These are phyloP conservation scores for Dicentrarchus labrax DNA, from an alignment of 2,113 vertebrate genomes.

Conservation along the genomic window DNA sequence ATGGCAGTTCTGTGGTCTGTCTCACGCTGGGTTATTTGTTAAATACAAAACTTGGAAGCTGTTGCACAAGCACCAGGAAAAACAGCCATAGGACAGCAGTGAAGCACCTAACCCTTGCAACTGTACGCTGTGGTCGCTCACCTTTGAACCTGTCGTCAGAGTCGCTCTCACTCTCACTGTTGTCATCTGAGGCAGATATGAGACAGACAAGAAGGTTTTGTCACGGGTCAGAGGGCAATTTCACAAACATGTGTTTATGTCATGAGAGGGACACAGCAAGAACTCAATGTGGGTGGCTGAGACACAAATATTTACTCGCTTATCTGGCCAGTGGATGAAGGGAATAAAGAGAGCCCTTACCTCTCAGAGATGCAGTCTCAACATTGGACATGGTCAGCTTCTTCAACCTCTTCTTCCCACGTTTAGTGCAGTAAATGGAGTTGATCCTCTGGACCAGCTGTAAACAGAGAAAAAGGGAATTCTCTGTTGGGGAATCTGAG, in stretches of 20 bases:
- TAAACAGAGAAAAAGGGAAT: slow-evolving; percentile 57
- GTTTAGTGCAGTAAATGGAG: slow-evolving; percentile 97
- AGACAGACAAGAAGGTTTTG: slow-evolving; percentile 63
- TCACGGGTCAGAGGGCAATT: slow-evolving; percentile 59
- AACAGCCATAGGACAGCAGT: neutral
- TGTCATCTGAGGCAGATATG: slow-evolving; percentile 92
- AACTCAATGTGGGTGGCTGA: slow-evolving; percentile 53
- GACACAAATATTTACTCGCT: slow-evolving; percentile 66
- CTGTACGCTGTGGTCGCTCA: slow-evolving; percentile 79
- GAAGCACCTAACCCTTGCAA: neutral
- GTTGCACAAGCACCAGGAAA: slow-evolving; percentile 25
- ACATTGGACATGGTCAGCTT: slow-evolving; percentile 95
- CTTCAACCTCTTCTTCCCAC: slow-evolving; percentile 98
- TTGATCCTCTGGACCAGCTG: slow-evolving; percentile 99
- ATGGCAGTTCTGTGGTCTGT: slow-evolving; percentile 24
- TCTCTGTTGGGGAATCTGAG: slow-evolving; percentile 26
- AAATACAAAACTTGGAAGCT: slow-evolving; percentile 19
- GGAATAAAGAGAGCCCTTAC: slow-evolving; percentile 81
- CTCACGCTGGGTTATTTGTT: neutral
- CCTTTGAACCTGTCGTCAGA: slow-evolving; percentile 99
- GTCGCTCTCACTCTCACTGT: slow-evolving; percentile 99
- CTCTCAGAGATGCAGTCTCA: slow-evolving; percentile 94
- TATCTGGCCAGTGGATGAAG: slow-evolving; percentile 48
- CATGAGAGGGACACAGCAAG: slow-evolving; percentile 19
- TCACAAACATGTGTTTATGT: slow-evolving; percentile 54